Conservation (phyloP, 1,140 invertebrate genomes). For the Drosophila watanabei region DNA sequence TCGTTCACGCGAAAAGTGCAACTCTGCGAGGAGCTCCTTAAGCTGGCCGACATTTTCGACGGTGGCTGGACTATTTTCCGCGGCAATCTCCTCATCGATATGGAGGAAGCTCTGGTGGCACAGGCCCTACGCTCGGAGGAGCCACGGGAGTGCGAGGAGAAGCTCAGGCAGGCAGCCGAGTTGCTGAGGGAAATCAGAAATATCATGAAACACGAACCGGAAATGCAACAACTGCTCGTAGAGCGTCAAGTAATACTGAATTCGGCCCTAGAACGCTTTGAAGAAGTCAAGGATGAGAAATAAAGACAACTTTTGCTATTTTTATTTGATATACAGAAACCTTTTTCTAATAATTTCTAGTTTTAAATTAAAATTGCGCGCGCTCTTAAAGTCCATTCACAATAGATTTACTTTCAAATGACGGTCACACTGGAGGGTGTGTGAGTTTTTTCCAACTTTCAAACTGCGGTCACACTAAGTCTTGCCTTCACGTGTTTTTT, state of each 20-base stretch:
- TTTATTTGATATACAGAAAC: too few relatives aligned
- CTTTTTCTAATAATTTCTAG: neutral
- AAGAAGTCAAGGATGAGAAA: slow-evolving; percentile 28
- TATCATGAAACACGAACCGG: slow-evolving; percentile 67
- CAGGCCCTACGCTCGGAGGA: slow-evolving; percentile 85
- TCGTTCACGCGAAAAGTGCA: slow-evolving; percentile 88
- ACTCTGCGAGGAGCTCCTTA: slow-evolving; percentile 89
- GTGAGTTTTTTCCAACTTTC: too few relatives aligned
- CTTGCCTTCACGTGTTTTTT: slow-evolving; percentile 53
- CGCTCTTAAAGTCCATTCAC: neutral
- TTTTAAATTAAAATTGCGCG: neutral
- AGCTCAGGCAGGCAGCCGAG: slow-evolving; percentile 46
- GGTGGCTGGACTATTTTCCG: slow-evolving; percentile 88
- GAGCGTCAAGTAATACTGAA: slow-evolving; percentile 47
- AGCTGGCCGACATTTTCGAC: slow-evolving; percentile 88
- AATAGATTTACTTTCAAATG: neutral
- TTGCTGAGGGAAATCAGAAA: slow-evolving; percentile 53
- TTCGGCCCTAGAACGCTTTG: slow-evolving; percentile 46
- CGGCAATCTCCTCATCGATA: slow-evolving; percentile 88
- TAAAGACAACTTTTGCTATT: neutral
- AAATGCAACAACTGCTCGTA: slow-evolving; percentile 55
- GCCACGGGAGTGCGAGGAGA: slow-evolving; percentile 36
- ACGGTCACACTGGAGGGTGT: too few relatives aligned
- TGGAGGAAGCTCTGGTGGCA: slow-evolving; percentile 88
- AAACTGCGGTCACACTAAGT: neutral